Conservation (phyloP, 2,113 vertebrate genomes). For the Verasper variegatus region DNA sequence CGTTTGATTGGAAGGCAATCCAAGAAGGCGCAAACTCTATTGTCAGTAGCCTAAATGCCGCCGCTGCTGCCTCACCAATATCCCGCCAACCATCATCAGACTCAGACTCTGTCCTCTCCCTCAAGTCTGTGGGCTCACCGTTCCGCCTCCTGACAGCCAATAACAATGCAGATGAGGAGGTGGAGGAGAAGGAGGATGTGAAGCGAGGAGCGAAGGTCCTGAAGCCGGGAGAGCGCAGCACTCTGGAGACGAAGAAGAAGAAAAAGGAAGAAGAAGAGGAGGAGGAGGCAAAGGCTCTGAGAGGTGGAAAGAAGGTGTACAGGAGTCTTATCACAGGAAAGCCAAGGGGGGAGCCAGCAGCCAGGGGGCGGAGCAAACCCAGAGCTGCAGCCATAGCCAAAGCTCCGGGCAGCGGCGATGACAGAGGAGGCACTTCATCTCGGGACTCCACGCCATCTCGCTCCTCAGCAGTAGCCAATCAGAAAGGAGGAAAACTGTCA, state of each 20-base stretch:
- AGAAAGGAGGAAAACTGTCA: conserved; percentile 75
- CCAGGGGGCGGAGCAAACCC: conserved; percentile 87
- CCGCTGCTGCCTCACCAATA: conserved; percentile 86
- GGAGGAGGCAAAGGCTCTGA: conserved; percentile 82
- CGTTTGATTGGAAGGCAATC: conserved; percentile 99
- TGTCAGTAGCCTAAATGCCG: conserved; percentile 95
- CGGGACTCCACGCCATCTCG: conserved; percentile 70
- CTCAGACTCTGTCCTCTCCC: conserved; percentile 96
- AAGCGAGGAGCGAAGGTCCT: conserved; percentile 93
- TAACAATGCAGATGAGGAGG: conserved; percentile 37
- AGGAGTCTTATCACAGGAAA: conserved; percentile 96
- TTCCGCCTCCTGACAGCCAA: conserved; percentile 86
- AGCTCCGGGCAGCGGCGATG: conserved; percentile 57
- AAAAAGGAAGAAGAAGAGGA: conserved; percentile 85
- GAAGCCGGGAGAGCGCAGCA: conserved; percentile 91
- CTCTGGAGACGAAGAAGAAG: conserved; percentile 88
- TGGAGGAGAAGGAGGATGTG: conserved; percentile 17
- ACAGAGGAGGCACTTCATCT: conserved; percentile 58
- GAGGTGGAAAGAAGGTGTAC: conserved; percentile 96
- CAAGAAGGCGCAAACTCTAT: conserved; percentile 99
- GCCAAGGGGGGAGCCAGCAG: conserved; percentile 78
- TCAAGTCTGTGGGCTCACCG: conserved; percentile 97
- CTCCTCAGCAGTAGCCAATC: conserved; percentile 75
- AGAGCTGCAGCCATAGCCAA: conserved; percentile 34
- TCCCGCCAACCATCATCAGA: conserved; percentile 95